Percentiles rank a stretch among this genome's conserved stretches.
phyloP scores from a whole-genome alignment of 2,888 invertebrate genomes.

The Trimorus sp. region DNA sequence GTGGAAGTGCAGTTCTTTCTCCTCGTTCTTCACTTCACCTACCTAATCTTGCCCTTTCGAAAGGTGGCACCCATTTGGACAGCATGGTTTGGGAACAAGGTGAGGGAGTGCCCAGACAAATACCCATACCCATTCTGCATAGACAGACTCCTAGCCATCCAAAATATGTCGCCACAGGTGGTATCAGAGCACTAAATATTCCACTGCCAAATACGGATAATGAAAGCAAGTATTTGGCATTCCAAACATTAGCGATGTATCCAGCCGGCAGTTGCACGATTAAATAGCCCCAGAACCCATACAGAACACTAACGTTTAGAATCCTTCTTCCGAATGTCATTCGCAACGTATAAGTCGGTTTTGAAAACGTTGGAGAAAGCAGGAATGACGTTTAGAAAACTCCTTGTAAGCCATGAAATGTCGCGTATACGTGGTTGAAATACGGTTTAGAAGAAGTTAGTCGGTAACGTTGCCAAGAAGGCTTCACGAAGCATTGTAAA shows the following conservation, averaged over 20 bases:
- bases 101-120: conserved; percentile 88
- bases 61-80: conserved; percentile 87
- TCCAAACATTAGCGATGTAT: conserved; percentile 83
- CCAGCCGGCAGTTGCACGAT: conserved; percentile 88
- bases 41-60: conserved; percentile 83
- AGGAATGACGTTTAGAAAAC: neutral
- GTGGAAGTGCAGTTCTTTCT: no score
- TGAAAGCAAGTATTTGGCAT: conserved; percentile 83
- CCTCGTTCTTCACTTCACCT: conserved; percentile 69
- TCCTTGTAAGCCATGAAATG: conserved; percentile 7
- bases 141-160: conserved; percentile 85
- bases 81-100: conserved; percentile 88
- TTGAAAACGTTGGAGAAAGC: neutral
- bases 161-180: conserved; percentile 82
- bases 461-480: neutral
- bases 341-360: neutral
- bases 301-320: conserved; percentile 2
- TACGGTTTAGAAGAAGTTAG: neutral
- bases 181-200: conserved; percentile 81
- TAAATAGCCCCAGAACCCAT: conserved; percentile 88
- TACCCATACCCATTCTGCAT: conserved; percentile 88
- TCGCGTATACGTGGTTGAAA: conserved; percentile 1
- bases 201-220: conserved; percentile 80
- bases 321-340: neutral
- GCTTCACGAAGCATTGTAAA: neutral